Percentiles rank a stretch among this genome's conserved stretches.
Evolutionary conservation across 2,113 vertebrate species (phyloP).

Genomic region (Pseudopipra pipra): DNA sequence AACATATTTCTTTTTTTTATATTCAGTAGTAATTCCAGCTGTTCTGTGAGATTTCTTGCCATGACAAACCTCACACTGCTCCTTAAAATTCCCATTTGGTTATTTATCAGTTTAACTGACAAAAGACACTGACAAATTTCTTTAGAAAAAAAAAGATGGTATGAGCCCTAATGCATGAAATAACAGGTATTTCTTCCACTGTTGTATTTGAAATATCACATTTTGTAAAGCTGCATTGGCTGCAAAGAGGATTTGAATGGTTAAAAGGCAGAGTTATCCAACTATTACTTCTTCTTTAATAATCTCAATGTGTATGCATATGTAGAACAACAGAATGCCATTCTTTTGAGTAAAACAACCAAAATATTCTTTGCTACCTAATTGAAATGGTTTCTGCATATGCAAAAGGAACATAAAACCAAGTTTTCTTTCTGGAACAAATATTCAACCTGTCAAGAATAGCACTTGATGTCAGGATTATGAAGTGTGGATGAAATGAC

Average conservation of each 20-base stretch:
- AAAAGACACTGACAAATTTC: neutral
- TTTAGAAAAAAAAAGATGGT: neutral
- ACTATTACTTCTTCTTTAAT: neutral
- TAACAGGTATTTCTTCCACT: neutral
- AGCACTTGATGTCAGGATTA: neutral
- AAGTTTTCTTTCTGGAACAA: neutral
- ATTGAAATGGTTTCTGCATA: neutral
- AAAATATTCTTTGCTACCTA: neutral
- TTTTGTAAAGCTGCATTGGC: neutral
- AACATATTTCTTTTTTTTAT: neutral
- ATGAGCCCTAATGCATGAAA: neutral
- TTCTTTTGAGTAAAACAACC: neutral
- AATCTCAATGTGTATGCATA: neutral
- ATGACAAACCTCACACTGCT: neutral
- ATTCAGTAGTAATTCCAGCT: constrained; percentile 12
- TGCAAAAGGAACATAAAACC: neutral
- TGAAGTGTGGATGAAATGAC: neutral
- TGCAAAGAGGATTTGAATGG: neutral
- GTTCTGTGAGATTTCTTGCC: constrained; percentile 7
- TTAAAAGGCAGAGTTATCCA: neutral
- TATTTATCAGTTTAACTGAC: constrained; percentile 3
- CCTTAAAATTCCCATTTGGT: neutral
- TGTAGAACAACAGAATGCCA: neutral
- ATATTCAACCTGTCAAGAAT: neutral
- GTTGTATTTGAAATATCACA: neutral